Percentiles rank a stretch among this genome's conserved stretches.
Evolutionary conservation across 2,113 vertebrate genomes (phyloP).

Genomic region (Herpetotheres cachinnans): DNA sequence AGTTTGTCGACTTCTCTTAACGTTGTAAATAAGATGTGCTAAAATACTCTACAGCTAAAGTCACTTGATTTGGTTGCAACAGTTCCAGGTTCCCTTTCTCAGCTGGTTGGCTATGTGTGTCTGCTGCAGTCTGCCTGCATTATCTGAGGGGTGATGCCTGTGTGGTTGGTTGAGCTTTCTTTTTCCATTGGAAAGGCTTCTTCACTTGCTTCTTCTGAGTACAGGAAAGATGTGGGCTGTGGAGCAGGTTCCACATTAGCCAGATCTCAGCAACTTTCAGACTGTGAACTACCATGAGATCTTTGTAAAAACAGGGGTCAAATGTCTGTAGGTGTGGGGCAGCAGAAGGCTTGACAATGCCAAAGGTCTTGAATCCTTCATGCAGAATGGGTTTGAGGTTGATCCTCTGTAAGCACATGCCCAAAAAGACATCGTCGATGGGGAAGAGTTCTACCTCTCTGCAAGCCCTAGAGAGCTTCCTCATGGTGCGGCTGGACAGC

Average conservation of each 20-base stretch:
- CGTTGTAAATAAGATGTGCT: not conserved
- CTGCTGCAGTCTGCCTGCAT: not conserved
- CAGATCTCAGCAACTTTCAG: conserved; percentile 92
- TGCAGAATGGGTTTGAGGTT: conserved; percentile 84
- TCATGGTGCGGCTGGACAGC: conserved; percentile 85
- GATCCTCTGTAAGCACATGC: conserved; percentile 94
- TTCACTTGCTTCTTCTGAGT: conserved; percentile 75
- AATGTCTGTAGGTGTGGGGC: conserved; percentile 92
- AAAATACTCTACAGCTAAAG: not conserved
- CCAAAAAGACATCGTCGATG: conserved; percentile 95
- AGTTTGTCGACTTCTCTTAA: not conserved
- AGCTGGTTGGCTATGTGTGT: not conserved
- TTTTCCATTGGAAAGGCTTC: conserved; percentile 70
- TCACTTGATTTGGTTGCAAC: not conserved
- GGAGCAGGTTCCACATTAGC: conserved; percentile 96
- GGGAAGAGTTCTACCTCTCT: conserved; percentile 94
- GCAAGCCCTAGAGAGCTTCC: conserved; percentile 83
- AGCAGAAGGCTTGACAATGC: conserved; percentile 88
- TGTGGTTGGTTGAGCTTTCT: not conserved
- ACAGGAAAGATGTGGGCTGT: conserved; percentile 83
- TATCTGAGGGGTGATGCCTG: not conserved
- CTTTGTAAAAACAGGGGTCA: conserved; percentile 93
- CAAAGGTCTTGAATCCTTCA: conserved; percentile 94
- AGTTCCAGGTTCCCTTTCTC: not conserved
- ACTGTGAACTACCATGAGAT: conserved; percentile 96